These are phyloP conservation scores for Coptodon rendalli DNA, from an alignment of 2,113 vertebrate genomes.

Conservation along the genomic window DNA sequence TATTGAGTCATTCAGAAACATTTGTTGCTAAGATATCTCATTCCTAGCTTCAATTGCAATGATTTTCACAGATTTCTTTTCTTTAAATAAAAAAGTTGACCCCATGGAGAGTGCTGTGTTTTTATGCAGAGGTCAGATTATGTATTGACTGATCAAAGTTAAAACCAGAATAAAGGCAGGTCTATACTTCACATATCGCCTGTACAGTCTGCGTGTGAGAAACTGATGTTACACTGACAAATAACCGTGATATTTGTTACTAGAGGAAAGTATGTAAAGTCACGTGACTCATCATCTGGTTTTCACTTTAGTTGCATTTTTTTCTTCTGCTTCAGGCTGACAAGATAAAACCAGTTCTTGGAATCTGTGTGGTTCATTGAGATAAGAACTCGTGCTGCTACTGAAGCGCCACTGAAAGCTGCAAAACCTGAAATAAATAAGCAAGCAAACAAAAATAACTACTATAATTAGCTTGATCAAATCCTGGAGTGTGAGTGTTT, in stretches of 20 bases:
- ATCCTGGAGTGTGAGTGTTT: background rate
- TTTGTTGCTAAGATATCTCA: background rate
- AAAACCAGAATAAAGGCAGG: background rate
- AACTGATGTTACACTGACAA: background rate
- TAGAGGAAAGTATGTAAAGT: background rate
- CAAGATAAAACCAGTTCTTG: background rate
- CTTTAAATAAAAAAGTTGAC: background rate
- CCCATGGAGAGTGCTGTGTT: background rate
- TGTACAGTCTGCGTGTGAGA: accelerated
- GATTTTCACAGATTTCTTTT: background rate
- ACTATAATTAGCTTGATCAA: background rate
- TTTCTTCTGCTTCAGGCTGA: background rate
- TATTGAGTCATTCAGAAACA: background rate
- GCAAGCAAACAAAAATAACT: background rate
- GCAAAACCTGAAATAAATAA: background rate
- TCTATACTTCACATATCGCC: background rate
- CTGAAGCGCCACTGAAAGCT: background rate
- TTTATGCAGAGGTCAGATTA: background rate
- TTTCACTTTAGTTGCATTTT: background rate
- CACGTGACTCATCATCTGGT: background rate
- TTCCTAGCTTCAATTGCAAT: background rate
- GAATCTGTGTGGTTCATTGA: background rate
- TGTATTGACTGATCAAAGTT: accelerated
- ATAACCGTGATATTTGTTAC: accelerated
- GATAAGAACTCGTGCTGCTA: background rate